phyloP scores from a whole-genome alignment of 2,888 invertebrate genomes.

The Coleophora deauratella region DNA sequence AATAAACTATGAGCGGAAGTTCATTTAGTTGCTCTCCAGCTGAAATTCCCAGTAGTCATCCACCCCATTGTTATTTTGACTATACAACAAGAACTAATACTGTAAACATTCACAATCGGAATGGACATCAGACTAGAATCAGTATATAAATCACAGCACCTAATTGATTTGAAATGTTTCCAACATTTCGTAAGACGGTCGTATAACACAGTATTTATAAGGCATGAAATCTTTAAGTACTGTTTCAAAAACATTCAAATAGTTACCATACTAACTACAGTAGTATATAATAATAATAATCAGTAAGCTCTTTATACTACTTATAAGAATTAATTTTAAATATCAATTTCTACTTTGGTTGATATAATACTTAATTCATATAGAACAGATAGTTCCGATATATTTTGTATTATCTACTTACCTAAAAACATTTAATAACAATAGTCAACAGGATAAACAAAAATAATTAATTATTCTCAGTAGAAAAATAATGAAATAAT shows the following conservation, averaged over 20 bases:
- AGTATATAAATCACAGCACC: constrained; percentile 52
- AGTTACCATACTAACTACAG: neutral
- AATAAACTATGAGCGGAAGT: too few relatives aligned
- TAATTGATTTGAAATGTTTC: constrained; percentile 47
- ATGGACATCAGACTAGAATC: constrained; percentile 54
- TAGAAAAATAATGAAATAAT: too few relatives aligned
- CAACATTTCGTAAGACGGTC: constrained; percentile 49
- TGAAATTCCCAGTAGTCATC: too few relatives aligned
- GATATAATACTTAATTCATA: constrained; percentile 5
- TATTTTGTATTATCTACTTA: too few relatives aligned
- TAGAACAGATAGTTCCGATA: too few relatives aligned
- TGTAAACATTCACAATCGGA: constrained; percentile 25
- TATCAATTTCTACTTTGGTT: constrained; percentile 6
- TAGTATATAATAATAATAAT: constrained; percentile 16
- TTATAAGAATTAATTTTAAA: neutral
- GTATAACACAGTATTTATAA: constrained; percentile 41
- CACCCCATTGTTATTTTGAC: too few relatives aligned
- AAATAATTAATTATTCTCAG: too few relatives aligned
- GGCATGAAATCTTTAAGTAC: constrained; percentile 47
- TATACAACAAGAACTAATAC: too few relatives aligned
- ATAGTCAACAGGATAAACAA: too few relatives aligned
- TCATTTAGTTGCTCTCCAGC: too few relatives aligned
- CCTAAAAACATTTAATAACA: too few relatives aligned
- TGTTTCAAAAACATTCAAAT: constrained; percentile 28
- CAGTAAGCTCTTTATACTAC: constrained; percentile 14